Evolutionary conservation across 2,888 invertebrate species (phyloP).

Genomic region (Hydrotaea cyrtoneurina): DNA sequence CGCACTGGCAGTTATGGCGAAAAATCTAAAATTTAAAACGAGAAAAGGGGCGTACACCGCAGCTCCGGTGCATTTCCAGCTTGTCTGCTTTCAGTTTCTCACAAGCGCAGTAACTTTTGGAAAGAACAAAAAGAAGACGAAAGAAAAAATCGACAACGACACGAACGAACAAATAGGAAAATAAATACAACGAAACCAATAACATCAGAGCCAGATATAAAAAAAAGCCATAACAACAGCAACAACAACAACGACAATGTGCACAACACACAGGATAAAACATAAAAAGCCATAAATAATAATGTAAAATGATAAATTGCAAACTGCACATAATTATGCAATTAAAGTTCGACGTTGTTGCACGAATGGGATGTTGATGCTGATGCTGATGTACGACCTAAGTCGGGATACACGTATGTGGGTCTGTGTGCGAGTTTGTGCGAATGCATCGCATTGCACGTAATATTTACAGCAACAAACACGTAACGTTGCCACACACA

Average conservation of each 20-base stretch:
- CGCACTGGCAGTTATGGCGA: not conserved
- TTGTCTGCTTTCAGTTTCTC: constrained; percentile 17
- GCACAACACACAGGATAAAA: constrained; percentile 64
- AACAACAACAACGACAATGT: constrained; percentile 17
- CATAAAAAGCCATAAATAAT: constrained; percentile 73
- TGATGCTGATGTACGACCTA: constrained; percentile 7
- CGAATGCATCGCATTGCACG: constrained; percentile 45
- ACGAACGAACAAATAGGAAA: constrained; percentile 17
- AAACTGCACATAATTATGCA: constrained; percentile 81
- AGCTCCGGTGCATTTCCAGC: not conserved
- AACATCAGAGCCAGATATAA: constrained; percentile 13
- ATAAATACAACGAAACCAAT: constrained; percentile 29
- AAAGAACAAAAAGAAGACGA: not conserved
- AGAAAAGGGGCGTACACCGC: constrained; percentile 19
- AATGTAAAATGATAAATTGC: constrained; percentile 81
- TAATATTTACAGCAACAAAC: not conserved
- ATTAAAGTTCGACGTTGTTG: constrained; percentile 80
- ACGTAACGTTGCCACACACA: not conserved
- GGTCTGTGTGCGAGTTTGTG: not conserved
- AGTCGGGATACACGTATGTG: not conserved
- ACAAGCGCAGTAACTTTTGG: not conserved
- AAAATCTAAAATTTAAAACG: constrained; percentile 28
- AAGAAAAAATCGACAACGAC: too few relatives aligned
- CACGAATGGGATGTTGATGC: constrained; percentile 56
- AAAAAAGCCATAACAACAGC: constrained; percentile 15